Conservation (phyloP, 2,797 vertebrate species). For the Sebastes dallii region DNA sequence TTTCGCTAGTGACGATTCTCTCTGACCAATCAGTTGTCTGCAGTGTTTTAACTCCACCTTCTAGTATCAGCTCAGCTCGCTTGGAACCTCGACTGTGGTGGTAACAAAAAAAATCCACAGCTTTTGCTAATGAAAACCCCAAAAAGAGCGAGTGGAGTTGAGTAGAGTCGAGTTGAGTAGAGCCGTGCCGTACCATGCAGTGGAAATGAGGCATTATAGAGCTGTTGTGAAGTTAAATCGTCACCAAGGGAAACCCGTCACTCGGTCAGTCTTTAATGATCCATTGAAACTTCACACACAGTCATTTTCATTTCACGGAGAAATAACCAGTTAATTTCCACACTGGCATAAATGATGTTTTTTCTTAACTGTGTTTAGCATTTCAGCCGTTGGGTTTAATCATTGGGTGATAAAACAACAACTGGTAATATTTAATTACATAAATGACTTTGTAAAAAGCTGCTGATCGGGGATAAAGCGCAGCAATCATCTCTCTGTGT, state of each 20-base stretch:
- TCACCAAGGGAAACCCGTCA: neutral
- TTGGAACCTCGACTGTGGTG: no score
- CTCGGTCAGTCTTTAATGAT: conserved; percentile 3
- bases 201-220: neutral
- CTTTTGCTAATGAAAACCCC: neutral
- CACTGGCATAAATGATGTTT: neutral
- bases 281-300: conserved; percentile 2
- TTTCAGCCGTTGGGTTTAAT: conserved; percentile 39
- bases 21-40: no score
- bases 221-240: neutral
- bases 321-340: conserved; percentile 14
- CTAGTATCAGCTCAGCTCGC: no score
- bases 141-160: neutral
- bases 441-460: conserved; percentile 58
- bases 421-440: conserved; percentile 64
- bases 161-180: neutral
- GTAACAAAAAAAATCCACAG: no score
- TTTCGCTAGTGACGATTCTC: no score
- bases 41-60: no score
- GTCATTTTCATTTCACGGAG: conserved; percentile 7
- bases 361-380: neutral
- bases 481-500: conserved; percentile 41
- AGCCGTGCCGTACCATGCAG: no score
- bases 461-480: conserved; percentile 38
- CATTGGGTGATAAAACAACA: conserved; percentile 60